Evolutionary conservation across 2,113 vertebrate species (phyloP).

Genomic region (Silurus asotus): DNA sequence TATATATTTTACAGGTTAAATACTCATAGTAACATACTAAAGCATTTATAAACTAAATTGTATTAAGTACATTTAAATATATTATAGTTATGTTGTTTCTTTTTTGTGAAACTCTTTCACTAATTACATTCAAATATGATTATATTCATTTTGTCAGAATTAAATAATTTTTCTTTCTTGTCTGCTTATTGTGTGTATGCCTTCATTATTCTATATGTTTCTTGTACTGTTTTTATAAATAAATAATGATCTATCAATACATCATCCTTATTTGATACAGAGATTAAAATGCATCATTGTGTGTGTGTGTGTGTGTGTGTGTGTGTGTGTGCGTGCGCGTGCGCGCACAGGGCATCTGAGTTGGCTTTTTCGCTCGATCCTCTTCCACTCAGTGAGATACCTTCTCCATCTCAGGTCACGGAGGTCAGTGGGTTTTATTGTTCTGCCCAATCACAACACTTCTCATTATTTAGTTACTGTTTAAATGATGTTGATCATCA

Average conservation of each 20-base stretch:
- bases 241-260: not conserved
- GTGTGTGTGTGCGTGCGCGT: constrained; percentile 24
- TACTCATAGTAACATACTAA: not conserved
- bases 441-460: not conserved
- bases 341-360: constrained; percentile 84
- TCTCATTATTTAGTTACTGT: not conserved
- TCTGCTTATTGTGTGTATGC: not conserved
- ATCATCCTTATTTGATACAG: not conserved
- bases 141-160: not conserved
- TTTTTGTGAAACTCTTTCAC: too few relatives aligned
- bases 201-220: not conserved
- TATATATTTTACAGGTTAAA: not conserved
- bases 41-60: too few relatives aligned
- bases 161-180: not conserved
- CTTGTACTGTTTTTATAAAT: not conserved
- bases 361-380: constrained; percentile 86
- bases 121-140: not conserved
- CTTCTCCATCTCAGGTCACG: constrained; percentile 75
- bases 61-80: too few relatives aligned
- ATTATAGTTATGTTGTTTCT: too few relatives aligned
- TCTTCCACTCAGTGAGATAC: constrained; percentile 83
- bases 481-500: not conserved
- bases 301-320: not conserved
- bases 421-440: constrained; percentile 76
- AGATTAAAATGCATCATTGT: not conserved